Conservation (phyloP, 2,797 vertebrate genomes). For the Stomatorhinus walkeri region DNA sequence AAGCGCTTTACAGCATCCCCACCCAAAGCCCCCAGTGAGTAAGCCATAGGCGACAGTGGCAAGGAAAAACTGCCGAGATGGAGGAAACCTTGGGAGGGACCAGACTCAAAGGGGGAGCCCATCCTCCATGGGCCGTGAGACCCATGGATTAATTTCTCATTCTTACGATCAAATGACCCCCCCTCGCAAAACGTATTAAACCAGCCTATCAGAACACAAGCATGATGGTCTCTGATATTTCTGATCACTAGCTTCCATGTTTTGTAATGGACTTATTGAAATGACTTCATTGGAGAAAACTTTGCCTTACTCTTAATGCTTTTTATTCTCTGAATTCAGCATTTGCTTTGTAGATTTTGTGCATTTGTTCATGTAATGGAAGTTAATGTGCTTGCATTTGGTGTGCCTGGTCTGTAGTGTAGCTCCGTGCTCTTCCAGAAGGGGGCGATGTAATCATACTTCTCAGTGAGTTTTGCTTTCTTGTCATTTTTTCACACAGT, state of each 20-base stretch:
- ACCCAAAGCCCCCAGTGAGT: too few relatives aligned
- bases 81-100: too few relatives aligned
- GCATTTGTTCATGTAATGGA: not conserved
- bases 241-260: not conserved
- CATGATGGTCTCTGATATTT: not conserved
- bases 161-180: not conserved
- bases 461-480: not conserved
- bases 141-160: conserved; percentile 33
- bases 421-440: conserved; percentile 37
- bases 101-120: too few relatives aligned
- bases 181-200: not conserved
- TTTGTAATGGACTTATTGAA: not conserved
- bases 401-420: not conserved
- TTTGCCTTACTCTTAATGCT: not conserved
- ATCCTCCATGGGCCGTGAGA: not conserved
- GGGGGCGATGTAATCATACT: conserved; percentile 39
- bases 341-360: not conserved
- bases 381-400: not conserved
- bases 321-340: not conserved
- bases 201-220: not conserved
- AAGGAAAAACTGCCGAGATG: too few relatives aligned
- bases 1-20: too few relatives aligned
- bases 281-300: not conserved
- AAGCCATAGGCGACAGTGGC: too few relatives aligned
- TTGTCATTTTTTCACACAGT: not conserved